Evolutionary conservation across 2,888 invertebrate genomes (phyloP).

Genomic region (Oligia latruncula): DNA sequence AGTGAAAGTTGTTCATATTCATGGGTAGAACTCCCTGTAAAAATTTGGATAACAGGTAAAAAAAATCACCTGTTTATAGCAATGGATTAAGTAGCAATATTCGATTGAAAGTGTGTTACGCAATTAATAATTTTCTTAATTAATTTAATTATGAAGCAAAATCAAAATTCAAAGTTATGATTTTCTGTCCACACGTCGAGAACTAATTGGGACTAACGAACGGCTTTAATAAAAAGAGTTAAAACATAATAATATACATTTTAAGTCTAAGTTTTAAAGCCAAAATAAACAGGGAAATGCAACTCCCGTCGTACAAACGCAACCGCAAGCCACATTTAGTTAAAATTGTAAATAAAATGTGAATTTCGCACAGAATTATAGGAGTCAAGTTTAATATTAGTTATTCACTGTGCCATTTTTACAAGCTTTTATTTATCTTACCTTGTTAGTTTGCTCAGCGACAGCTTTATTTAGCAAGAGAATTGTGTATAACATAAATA

Average conservation of each 20-base stretch:
- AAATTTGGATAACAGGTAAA: too few species aligned
- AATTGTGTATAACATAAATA: too few species aligned
- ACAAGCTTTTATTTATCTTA: too few species aligned
- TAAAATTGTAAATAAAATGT: conserved; percentile 6
- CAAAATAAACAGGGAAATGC: neutral
- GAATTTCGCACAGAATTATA: conserved; percentile 1
- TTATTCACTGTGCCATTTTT: neutral
- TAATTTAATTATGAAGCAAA: neutral
- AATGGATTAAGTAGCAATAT: too few species aligned
- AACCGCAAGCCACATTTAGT: conserved; percentile 7
- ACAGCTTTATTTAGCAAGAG: too few species aligned
- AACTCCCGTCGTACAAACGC: neutral
- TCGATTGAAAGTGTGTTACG: too few species aligned
- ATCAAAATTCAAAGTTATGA: neutral
- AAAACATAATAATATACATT: neutral
- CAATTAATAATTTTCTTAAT: too few species aligned
- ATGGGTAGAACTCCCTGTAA: too few species aligned
- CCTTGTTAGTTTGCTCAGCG: too few species aligned
- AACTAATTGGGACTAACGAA: conserved; percentile 11
- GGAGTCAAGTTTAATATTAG: neutral
- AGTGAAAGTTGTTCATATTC: too few species aligned
- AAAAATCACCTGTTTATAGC: too few species aligned
- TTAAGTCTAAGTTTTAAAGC: neutral
- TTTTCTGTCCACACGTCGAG: conserved; percentile 9
- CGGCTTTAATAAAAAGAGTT: neutral